Percentiles rank a stretch among this genome's conserved stretches.
Conservation (phyloP, 2,888 invertebrate genomes). For the Nematopogon swammerdamellus region DNA sequence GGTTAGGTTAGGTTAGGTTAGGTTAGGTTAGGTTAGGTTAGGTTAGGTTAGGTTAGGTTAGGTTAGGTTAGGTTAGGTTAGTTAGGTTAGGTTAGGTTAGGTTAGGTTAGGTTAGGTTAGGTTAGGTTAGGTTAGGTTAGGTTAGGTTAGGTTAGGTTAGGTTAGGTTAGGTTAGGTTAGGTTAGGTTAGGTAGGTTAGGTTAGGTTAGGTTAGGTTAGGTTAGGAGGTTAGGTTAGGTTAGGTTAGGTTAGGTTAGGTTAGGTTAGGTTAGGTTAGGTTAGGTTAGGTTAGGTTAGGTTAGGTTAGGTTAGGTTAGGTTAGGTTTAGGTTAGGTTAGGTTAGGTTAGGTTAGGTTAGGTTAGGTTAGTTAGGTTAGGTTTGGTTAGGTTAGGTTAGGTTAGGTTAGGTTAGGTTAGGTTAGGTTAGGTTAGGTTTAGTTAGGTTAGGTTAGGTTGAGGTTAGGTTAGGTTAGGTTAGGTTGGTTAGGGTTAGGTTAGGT, state of each 20-base stretch:
- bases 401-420: conserved; percentile 8
- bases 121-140: conserved; percentile 10
- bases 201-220: conserved; percentile 10
- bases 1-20: conserved; percentile 9
- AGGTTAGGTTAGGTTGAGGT: conserved; percentile 9
- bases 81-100: conserved; percentile 11
- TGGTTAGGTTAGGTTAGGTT: conserved; percentile 10
- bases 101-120: conserved; percentile 13
- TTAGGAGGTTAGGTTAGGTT: no score
- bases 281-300: conserved; percentile 15
- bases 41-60: conserved; percentile 7
- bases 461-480: conserved; percentile 9
- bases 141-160: conserved; percentile 11
- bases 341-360: conserved; percentile 11
- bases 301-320: conserved; percentile 14
- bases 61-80: conserved; percentile 7
- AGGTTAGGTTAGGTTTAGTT: conserved; percentile 10
- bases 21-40: conserved; percentile 9
- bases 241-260: conserved; percentile 13
- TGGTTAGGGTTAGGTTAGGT: conserved; percentile 10
- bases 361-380: conserved; percentile 12
- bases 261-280: conserved; percentile 16
- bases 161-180: conserved; percentile 13
- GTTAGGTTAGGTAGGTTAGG: no score
- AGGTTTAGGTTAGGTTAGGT: no score